These are phyloP conservation scores for Ormia ochracea DNA, from an alignment of 2,888 invertebrate species.

Conservation along the genomic window DNA sequence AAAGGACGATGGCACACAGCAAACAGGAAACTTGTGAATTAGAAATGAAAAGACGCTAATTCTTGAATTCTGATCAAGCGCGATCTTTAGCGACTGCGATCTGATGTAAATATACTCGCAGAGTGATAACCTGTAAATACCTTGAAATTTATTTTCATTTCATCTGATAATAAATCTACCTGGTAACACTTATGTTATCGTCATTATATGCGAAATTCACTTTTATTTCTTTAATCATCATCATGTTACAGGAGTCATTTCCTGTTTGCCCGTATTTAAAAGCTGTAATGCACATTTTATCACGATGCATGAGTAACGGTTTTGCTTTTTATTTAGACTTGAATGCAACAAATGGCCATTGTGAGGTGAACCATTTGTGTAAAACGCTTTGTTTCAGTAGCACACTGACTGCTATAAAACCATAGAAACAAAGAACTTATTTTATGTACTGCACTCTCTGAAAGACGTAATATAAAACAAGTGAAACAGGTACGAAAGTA, in stretches of 20 bases:
- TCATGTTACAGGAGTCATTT: slow-evolving; percentile 36
- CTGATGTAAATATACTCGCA: neutral
- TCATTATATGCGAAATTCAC: slow-evolving; percentile 27
- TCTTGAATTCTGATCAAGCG: too few relatives aligned
- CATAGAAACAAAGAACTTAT: neutral
- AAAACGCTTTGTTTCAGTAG: slow-evolving; percentile 52
- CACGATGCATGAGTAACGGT: neutral
- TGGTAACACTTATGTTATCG: neutral
- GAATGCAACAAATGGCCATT: neutral
- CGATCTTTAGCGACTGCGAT: too few relatives aligned
- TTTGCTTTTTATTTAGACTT: slow-evolving; percentile 4
- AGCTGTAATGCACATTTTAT: neutral
- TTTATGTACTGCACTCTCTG: neutral
- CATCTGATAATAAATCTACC: neutral
- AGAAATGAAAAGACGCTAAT: too few relatives aligned
- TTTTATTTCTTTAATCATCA: slow-evolving; percentile 34
- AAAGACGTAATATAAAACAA: slow-evolving; percentile 1
- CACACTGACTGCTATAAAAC: slow-evolving; percentile 51
- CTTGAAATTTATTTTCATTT: slow-evolving; percentile 42
- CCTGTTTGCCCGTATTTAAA: slow-evolving; percentile 52
- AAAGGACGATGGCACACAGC: too few relatives aligned
- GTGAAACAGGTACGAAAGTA: slow-evolving; percentile 1
- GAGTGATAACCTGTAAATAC: neutral
- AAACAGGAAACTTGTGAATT: too few relatives aligned
- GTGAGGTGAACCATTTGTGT: slow-evolving; percentile 19